Percentiles rank a stretch among this genome's conserved stretches.
Evolutionary conservation across 2,797 vertebrate genomes (phyloP).

Genomic region (Denticeps clupeoides): DNA sequence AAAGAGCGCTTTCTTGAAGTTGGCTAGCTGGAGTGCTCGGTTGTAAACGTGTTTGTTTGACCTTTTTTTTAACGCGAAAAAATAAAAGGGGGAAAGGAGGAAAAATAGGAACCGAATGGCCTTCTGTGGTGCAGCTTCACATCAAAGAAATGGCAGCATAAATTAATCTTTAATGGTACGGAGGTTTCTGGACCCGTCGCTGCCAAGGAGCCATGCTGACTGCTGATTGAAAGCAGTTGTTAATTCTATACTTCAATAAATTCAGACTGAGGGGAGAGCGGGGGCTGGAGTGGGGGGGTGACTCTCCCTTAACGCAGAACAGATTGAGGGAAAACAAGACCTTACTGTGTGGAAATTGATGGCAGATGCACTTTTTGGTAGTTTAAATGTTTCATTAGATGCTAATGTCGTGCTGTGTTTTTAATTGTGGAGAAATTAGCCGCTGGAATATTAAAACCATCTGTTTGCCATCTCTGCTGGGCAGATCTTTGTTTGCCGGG

Average conservation of each 20-base stretch:
- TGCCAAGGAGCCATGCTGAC: conserved; percentile 71
- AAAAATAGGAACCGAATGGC: conserved; percentile 12
- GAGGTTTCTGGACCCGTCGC: conserved; percentile 57
- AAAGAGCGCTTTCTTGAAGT: conserved; percentile 14
- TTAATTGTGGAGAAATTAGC: conserved; percentile 98
- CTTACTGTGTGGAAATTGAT: conserved; percentile 89
- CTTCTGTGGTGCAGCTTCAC: conserved; percentile 33
- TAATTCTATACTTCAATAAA: conserved; percentile 92
- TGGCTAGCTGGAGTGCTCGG: conserved; percentile 15
- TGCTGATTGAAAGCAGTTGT: conserved; percentile 97
- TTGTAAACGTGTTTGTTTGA: conserved; percentile 17
- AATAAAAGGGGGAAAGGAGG: background rate
- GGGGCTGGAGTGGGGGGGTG: conserved; percentile 14
- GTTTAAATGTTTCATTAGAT: conserved; percentile 98
- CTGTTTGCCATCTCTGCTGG: conserved; percentile 89
- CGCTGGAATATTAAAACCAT: conserved; percentile 95
- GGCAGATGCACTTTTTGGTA: conserved; percentile 89
- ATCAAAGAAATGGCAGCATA: conserved; percentile 64
- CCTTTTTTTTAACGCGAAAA: conserved; percentile 12
- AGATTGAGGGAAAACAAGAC: conserved; percentile 85
- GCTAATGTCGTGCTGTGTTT: conserved; percentile 95
- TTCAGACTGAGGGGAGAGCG: conserved; percentile 58
- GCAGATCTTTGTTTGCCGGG: no score
- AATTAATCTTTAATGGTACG: conserved; percentile 67
- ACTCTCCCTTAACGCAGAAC: conserved; percentile 77